Base-by-base conservation (phyloP, 2,888 invertebrate genomes). In the Diogma glabrata region DNA sequence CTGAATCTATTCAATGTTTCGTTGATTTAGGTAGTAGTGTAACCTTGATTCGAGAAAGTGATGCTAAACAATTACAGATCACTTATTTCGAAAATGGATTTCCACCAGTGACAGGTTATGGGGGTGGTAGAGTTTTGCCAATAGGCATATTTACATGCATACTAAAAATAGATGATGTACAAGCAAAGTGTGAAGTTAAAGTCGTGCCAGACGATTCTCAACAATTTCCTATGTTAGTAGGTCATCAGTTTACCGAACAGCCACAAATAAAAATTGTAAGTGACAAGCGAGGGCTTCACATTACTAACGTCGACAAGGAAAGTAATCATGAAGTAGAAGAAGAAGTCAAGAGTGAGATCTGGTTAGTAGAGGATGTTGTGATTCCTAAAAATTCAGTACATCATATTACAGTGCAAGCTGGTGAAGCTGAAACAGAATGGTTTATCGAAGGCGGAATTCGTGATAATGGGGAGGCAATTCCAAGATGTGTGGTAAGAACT, bases 81-180 rank as follows among this genome's bases (percentile, higher is more conserved):
- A 36, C 14, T 8, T 36, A 36, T 36, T 36, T 36, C 17, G 36
- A 9, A 14, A 36, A 36, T 36, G 14, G 36, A 14, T 36, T 5
- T 36, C 14, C 36, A 14, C 14, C 14, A 36, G 36, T 36, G 14
- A n/a, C n/a, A n/a, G n/a, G n/a, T n/a, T n/a, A 36, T 36, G 36
- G 36, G 16, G 36, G 36, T 17, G 36, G 36, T 36, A 14, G 17
- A 17, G 36, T 36, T 7, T 3, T n/a, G 10, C 14, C 36, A 17
- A 36, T 36, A 36, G n/a, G n/a, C n/a, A n/a, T 36, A 36, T 36
- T 36, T 36, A 36, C 14, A 36, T 36, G n/a, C 17, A 36, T 36
- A 16, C 17, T 36, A 14, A 36, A 36, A 36, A 14, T 36, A 36
- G n/a, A n/a, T n/a, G n/a, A n/a, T n/a, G n/a, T n/a, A n/a, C n/a